A percentile compares a stretch with the other conserved stretches of the same genome.
Conservation (phyloP, 2,888 invertebrate genomes). For the Trichopria drosophilae region DNA sequence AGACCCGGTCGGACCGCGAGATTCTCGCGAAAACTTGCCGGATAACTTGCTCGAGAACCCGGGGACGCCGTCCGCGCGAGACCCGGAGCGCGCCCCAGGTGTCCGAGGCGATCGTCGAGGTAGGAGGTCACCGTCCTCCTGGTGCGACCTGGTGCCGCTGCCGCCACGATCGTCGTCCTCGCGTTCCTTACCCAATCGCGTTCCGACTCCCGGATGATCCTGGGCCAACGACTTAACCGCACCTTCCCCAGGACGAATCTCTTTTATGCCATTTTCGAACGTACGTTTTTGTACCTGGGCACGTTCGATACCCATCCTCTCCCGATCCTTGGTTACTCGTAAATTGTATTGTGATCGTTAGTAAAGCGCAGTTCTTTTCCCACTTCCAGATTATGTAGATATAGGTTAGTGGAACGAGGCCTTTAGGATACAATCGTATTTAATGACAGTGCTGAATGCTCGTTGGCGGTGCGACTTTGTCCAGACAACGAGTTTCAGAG, state of each 20-base stretch:
- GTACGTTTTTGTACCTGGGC: slow-evolving; percentile 1
- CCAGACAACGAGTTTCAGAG: slow-evolving; percentile 46
- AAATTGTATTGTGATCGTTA: no score
- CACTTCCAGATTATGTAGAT: slow-evolving; percentile 59
- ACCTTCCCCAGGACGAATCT: not conserved
- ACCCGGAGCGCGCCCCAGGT: slow-evolving; percentile 10
- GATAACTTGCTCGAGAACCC: slow-evolving; percentile 37
- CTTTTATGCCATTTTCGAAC: not conserved
- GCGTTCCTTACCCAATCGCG: slow-evolving; percentile 7
- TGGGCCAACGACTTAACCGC: not conserved
- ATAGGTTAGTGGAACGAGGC: slow-evolving; percentile 55
- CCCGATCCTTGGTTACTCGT: no score
- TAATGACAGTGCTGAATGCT: slow-evolving; percentile 57
- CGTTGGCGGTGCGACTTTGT: slow-evolving; percentile 50
- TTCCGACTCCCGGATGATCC: slow-evolving; percentile 21
- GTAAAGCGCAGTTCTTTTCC: no score
- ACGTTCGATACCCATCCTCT: no score
- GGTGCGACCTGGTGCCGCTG: not conserved
- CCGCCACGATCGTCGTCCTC: slow-evolving; percentile 3
- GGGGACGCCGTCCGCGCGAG: slow-evolving; percentile 28
- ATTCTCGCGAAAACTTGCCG: slow-evolving; percentile 48
- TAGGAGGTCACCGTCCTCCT: not conserved
- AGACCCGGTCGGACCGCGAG: slow-evolving; percentile 52
- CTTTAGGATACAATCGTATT: slow-evolving; percentile 55
- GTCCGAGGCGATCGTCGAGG: not conserved